A percentile compares a stretch with the other conserved stretches of the same genome.
Evolutionary conservation across 2,888 invertebrate genomes (phyloP).

Genomic region (Dolichomitus sp.): DNA sequence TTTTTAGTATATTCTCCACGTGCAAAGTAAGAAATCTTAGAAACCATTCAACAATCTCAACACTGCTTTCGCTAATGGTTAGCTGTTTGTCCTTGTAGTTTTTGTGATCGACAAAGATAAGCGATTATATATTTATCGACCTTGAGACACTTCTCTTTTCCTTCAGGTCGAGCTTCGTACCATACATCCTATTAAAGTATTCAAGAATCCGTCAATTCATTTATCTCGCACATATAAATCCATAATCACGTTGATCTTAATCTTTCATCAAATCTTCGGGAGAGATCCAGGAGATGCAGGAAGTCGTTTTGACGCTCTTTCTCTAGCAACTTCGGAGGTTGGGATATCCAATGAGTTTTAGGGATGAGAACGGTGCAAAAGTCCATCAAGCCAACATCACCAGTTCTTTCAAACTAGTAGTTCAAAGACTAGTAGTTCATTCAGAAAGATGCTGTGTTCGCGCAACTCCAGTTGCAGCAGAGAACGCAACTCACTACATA

Average conservation of each 20-base stretch:
- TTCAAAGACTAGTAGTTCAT: constrained; percentile 59
- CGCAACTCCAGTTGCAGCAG: constrained; percentile 8
- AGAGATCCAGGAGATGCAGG: not conserved
- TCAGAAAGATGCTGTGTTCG: constrained; percentile 36
- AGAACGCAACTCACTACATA: constrained; percentile 19
- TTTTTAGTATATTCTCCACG: not conserved
- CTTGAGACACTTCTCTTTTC: constrained; percentile 9
- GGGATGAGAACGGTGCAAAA: constrained; percentile 5
- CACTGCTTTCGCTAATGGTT: not conserved
- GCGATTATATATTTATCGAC: not conserved
- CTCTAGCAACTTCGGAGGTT: constrained; percentile 7
- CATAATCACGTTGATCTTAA: not conserved
- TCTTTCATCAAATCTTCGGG: not conserved
- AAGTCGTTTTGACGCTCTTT: not conserved
- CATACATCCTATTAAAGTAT: not conserved
- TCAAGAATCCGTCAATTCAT: not conserved
- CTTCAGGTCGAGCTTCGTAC: no score
- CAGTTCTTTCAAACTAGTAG: constrained; percentile 55
- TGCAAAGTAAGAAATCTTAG: not conserved
- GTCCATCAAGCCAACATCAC: constrained; percentile 44
- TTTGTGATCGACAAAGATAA: constrained; percentile 2
- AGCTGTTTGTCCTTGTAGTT: not conserved
- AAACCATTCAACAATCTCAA: not conserved
- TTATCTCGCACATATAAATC: not conserved
- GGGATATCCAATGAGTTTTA: constrained; percentile 9